Evolutionary conservation across 2,113 vertebrate genomes (phyloP), one percentile per base, ranked within the genome.

Genomic region (Anolis carolinensis): DNA sequence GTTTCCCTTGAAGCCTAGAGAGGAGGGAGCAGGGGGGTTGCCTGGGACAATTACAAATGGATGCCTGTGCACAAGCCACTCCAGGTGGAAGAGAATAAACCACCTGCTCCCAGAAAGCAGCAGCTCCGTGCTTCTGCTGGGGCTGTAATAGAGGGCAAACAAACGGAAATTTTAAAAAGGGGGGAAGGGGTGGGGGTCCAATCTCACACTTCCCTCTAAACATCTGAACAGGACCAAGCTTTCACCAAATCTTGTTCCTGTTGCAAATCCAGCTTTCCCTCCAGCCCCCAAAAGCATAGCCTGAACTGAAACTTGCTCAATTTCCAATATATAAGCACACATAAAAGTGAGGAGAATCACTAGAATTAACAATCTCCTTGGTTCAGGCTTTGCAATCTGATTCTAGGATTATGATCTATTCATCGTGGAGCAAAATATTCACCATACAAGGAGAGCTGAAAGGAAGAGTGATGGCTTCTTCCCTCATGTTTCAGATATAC

Each of bases 1-100:
- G 89, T 92, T 94, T 95, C 90, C 87, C 90, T 89, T 18, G 0
- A 88, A 91, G 87, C 72, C 85, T 0, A 0, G 55, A 87, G 52
- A 52, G 82, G 67, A 63, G 21, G 83, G 16, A 30, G 65, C 62
- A 44, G 65, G 52, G 82, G 81, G 67, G 70, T 39, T 84, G 87
- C 59, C 70, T 50, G 14, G 62, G 82, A 81, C 71, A 80, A 75
- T 74, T 84, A 65, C 77, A 81, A 80, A 81, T 44, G 78, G 71
- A 84, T 81, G 77, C 72, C 82, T 62, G 34, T 75, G 74, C 32
- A 80, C 85, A 52, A 30, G 62, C 55, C 55, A 74, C 71, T 81
- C 87, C 78, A 81, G 78, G 87, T 84, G 87, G 87, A 65, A 27
- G 62, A 21, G 14, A 77, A 79, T 75, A 36, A 88, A 59, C 44